Conservation (phyloP, 2,797 vertebrate species). For the Rhinogobio ventralis region DNA sequence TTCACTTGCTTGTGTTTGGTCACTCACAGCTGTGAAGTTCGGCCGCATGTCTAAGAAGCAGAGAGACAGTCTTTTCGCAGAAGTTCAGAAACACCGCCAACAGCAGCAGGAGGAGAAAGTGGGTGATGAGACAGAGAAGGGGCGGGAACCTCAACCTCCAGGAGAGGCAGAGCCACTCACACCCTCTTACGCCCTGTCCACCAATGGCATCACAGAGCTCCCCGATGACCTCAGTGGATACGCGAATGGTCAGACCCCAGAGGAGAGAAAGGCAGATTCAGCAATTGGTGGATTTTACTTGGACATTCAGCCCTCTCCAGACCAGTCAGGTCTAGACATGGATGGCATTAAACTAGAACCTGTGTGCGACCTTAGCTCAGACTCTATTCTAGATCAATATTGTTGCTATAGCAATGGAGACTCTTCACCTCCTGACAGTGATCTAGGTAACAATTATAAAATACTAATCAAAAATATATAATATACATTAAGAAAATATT, state of each 20-base stretch:
- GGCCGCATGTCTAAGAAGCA: constrained; percentile 97
- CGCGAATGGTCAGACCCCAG: constrained; percentile 85
- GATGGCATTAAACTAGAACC: constrained; percentile 93
- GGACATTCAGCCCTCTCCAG: constrained; percentile 92
- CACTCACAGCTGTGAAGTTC: constrained; percentile 90
- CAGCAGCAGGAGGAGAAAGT: constrained; percentile 84
- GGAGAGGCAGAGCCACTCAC: constrained; percentile 88
- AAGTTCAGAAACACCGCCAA: constrained; percentile 92
- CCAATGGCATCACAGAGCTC: constrained; percentile 87
- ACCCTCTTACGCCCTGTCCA: constrained; percentile 84
- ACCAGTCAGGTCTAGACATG: constrained; percentile 92
- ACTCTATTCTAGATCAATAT: constrained; percentile 87
- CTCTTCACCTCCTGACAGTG: constrained; percentile 85
- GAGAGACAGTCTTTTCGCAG: constrained; percentile 91
- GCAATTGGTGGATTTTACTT: constrained; percentile 89
- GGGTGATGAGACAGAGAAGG: constrained; percentile 38
- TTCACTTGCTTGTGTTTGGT: constrained; percentile 26
- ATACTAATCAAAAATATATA: background rate
- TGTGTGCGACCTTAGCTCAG: constrained; percentile 86
- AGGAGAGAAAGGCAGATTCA: constrained; percentile 86
- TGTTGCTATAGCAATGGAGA: constrained; percentile 89
- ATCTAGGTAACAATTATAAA: constrained; percentile 80
- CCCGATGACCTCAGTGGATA: constrained; percentile 86
- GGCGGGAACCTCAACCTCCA: constrained; percentile 80
- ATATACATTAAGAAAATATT: background rate